Evolutionary conservation across 2,113 vertebrate genomes (phyloP).

Genomic region (Amphiprion percula): DNA sequence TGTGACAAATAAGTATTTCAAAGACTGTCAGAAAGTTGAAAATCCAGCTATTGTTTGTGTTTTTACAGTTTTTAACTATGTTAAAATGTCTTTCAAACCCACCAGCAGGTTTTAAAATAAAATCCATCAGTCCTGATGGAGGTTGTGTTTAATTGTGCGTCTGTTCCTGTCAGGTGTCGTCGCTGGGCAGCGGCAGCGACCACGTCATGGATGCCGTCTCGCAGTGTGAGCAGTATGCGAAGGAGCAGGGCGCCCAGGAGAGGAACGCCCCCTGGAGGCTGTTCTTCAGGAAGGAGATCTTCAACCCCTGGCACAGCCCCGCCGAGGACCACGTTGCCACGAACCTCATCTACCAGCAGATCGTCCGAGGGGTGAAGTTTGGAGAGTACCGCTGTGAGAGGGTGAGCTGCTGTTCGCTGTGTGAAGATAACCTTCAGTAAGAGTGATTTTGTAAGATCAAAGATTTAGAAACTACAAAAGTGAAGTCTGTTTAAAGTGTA

Average conservation of each 20-base stretch:
- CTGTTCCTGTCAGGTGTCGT: constrained; percentile 90
- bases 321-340: constrained; percentile 91
- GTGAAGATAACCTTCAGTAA: no score
- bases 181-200: constrained; percentile 94
- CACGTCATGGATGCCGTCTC: constrained; percentile 98
- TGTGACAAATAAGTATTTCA: no score
- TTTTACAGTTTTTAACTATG: no score
- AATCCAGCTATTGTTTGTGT: no score
- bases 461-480: no score
- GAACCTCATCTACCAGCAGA: constrained; percentile 98
- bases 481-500: no score
- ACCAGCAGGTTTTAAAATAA: no score
- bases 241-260: constrained; percentile 98
- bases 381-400: constrained; percentile 97
- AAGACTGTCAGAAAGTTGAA: no score
- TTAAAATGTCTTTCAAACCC: no score
- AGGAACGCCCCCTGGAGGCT: constrained; percentile 96
- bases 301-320: constrained; percentile 95
- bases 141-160: not conserved
- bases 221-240: constrained; percentile 97
- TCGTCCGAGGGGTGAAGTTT: constrained; percentile 96
- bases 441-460: no score
- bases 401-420: constrained; percentile 79
- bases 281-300: constrained; percentile 98
- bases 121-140: no score